These are phyloP conservation scores for Campylorhamphus procurvoides DNA, from an alignment of 2,113 vertebrate species.

Conservation along the genomic window DNA sequence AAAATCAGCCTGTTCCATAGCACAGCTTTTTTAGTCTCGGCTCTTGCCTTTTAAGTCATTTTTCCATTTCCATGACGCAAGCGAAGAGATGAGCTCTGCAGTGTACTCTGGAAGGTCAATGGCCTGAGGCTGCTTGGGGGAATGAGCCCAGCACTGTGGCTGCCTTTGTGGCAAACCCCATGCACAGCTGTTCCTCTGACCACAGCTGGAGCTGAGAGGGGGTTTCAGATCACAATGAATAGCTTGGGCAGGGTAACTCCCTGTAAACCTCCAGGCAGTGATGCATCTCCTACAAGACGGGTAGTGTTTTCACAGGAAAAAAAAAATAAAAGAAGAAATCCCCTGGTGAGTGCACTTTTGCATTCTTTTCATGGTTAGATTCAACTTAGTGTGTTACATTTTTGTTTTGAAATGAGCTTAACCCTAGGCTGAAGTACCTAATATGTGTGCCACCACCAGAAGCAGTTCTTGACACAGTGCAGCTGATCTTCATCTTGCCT, in stretches of 20 bases:
- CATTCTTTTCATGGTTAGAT: background rate
- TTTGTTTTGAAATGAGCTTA: background rate
- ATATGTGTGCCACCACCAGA: background rate
- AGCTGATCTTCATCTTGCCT: fast-evolving
- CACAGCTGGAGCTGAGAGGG: background rate
- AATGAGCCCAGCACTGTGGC: background rate
- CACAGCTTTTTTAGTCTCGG: background rate
- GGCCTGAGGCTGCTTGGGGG: background rate
- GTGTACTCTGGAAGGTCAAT: background rate
- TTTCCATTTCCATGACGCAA: background rate
- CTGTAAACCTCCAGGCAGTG: background rate
- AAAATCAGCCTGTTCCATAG: background rate
- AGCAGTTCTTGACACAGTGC: fast-evolving
- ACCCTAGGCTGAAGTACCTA: background rate
- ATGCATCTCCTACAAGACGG: background rate
- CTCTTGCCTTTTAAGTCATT: background rate
- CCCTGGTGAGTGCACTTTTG: background rate
- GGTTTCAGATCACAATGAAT: background rate
- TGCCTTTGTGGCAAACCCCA: background rate
- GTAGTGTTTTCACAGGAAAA: background rate
- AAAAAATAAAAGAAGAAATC: too few relatives aligned
- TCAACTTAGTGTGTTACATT: background rate
- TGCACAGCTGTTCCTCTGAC: background rate
- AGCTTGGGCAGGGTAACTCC: background rate
- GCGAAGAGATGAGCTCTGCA: background rate